Conservation (phyloP, 2,888 invertebrate genomes). For the Frankliniella intonsa region DNA sequence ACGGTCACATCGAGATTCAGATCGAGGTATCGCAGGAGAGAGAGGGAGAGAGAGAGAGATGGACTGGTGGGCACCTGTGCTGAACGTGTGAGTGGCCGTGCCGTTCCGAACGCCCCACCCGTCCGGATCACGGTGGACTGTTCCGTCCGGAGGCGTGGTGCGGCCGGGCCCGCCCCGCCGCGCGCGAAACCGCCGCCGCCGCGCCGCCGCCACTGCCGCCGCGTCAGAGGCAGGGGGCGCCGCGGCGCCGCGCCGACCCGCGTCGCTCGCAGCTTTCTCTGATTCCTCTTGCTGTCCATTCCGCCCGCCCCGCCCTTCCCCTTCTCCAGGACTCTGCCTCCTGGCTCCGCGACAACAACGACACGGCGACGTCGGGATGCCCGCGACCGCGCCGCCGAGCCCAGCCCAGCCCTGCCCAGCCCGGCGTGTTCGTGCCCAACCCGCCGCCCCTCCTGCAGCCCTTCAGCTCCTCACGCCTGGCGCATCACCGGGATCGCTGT, state of each 20-base stretch:
- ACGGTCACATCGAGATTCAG: too few relatives aligned
- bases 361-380: not conserved
- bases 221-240: not conserved
- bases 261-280: not conserved
- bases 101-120: too few relatives aligned
- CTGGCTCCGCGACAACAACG: not conserved
- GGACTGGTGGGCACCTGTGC: too few relatives aligned
- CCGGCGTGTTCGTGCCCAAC: not conserved
- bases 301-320: not conserved
- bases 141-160: not conserved
- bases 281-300: not conserved
- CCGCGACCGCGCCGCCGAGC: not conserved
- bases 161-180: not conserved
- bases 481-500: too few relatives aligned
- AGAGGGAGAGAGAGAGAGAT: too few relatives aligned
- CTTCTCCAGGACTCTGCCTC: not conserved
- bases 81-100: too few relatives aligned
- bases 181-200: constrained; percentile 21
- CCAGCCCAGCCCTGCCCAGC: too few relatives aligned
- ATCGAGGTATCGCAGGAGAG: too few relatives aligned
- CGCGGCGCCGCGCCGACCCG: not conserved
- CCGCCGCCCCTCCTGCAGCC: not conserved
- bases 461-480: too few relatives aligned
- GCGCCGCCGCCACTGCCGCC: constrained; percentile 9
- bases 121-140: not conserved